phyloP scores from a whole-genome alignment of 2,113 vertebrate species.

The Melanotaenia duboulayi region DNA sequence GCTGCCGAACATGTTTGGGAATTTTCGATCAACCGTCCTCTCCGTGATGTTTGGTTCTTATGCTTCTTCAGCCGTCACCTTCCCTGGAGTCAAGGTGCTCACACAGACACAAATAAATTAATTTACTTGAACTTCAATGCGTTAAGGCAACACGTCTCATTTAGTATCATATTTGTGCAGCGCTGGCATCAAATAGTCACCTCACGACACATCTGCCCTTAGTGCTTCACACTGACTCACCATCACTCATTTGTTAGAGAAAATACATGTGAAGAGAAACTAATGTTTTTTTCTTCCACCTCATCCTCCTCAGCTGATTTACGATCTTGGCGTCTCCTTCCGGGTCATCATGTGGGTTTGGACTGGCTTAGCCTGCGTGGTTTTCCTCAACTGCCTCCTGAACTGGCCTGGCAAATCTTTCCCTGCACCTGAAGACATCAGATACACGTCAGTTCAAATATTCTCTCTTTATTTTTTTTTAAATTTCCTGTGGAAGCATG shows the following conservation, averaged over 20 bases:
- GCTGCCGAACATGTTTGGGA: constrained; percentile 81
- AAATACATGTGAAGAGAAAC: too few relatives aligned
- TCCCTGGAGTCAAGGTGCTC: constrained; percentile 76
- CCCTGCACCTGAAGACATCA: constrained; percentile 86
- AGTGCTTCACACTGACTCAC: too few relatives aligned
- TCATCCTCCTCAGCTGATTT: constrained; percentile 83
- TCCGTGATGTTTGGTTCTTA: constrained; percentile 81
- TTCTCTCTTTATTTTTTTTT: background rate
- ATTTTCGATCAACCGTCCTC: constrained; percentile 75
- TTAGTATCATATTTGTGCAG: too few relatives aligned
- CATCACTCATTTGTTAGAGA: too few relatives aligned
- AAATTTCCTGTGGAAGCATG: too few relatives aligned
- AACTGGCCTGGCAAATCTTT: constrained; percentile 90
- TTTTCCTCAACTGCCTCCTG: constrained; percentile 89
- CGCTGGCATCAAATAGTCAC: too few relatives aligned
- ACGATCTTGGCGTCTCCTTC: constrained; percentile 86
- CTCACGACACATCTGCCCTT: too few relatives aligned
- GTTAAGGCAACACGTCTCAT: background rate
- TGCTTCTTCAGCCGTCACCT: constrained; percentile 80
- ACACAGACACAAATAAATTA: background rate
- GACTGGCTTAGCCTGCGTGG: constrained; percentile 85
- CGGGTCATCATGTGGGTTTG: constrained; percentile 87
- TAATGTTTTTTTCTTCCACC: background rate
- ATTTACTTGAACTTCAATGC: background rate
- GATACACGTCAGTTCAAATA: constrained; percentile 83